These are phyloP conservation scores for Pseudochirops cupreus DNA, from an alignment of 2,797 vertebrate genomes.

Conservation along the genomic window DNA sequence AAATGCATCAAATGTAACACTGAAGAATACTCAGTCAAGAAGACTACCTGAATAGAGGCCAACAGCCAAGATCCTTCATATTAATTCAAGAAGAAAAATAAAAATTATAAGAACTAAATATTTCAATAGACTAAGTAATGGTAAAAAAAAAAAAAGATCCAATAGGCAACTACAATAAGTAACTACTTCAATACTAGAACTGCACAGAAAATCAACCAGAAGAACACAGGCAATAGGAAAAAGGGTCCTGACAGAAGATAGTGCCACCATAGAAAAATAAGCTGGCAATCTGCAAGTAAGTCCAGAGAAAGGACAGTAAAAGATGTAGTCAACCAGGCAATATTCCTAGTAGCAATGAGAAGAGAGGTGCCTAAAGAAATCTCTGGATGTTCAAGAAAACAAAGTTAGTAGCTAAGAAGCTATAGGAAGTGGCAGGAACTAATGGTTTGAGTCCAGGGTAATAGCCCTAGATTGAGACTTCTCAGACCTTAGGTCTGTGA, in stretches of 20 bases:
- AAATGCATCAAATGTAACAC: background rate
- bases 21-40: background rate
- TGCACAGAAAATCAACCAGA: background rate
- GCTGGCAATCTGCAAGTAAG: too few species aligned
- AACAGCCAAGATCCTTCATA: background rate
- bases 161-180: background rate
- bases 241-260: background rate
- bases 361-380: background rate
- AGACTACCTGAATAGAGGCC: background rate
- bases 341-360: background rate
- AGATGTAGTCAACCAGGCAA: too few species aligned
- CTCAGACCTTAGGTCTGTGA: background rate
- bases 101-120: background rate
- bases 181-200: background rate
- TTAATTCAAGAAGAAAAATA: background rate
- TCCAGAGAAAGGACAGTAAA: too few species aligned
- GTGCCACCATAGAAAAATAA: background rate
- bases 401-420: background rate
- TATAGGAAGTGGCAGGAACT: background rate
- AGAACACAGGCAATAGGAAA: background rate
- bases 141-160: background rate
- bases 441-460: background rate
- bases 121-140: background rate
- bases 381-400: background rate
- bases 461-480: background rate